Evolutionary conservation across 2,888 invertebrate genomes (phyloP).

Genomic region (Pachliopta kotzebuea): DNA sequence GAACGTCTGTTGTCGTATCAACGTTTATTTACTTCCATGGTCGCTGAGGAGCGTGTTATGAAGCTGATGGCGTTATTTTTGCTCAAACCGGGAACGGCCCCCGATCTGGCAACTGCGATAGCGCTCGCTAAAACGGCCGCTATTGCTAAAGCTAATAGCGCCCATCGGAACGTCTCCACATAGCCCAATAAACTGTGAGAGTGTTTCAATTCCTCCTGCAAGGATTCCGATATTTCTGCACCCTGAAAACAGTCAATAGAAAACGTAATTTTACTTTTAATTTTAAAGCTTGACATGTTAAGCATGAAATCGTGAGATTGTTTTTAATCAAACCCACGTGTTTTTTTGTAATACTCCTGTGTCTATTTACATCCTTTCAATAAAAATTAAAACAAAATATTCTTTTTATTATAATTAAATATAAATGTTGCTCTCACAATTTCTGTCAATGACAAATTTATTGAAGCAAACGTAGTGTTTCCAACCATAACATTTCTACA

Average conservation of each 20-base stretch:
- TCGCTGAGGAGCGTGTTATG: constrained; percentile 48
- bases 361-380: no score
- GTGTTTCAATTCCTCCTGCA: constrained; percentile 54
- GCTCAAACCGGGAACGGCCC: constrained; percentile 49
- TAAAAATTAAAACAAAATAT: no score
- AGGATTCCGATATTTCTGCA: constrained; percentile 53
- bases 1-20: background rate
- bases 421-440: no score
- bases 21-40: constrained; percentile 50
- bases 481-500: no score
- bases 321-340: no score
- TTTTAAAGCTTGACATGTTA: no score
- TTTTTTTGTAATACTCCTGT: no score
- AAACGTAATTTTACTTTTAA: background rate
- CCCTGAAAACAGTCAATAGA: constrained; percentile 49
- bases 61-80: constrained; percentile 65
- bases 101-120: constrained; percentile 42
- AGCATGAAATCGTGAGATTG: no score
- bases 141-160: constrained; percentile 54
- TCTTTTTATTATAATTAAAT: no score
- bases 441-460: no score
- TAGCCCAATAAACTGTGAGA: constrained; percentile 59
- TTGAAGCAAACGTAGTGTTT: no score
- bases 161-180: constrained; percentile 65
- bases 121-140: constrained; percentile 40